Percentiles rank a stretch among this genome's conserved stretches.
phyloP scores from a whole-genome alignment of 2,888 invertebrate species.

The Torymus aiolomorphi region DNA sequence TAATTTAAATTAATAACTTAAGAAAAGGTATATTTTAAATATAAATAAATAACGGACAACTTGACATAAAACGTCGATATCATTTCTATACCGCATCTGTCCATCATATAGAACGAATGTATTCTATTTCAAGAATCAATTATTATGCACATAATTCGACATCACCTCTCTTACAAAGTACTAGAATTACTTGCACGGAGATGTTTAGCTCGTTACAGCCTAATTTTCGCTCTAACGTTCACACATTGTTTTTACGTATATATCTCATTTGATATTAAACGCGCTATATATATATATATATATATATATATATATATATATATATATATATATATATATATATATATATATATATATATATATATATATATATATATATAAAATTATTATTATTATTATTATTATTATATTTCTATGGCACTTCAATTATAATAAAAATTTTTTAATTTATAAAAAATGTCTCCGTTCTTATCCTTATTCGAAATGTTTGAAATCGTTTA shows the following conservation, averaged over 20 bases:
- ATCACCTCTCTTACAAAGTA: background rate
- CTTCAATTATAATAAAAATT: too few relatives aligned
- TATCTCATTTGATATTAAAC: slow-evolving; percentile 32
- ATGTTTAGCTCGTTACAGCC: slow-evolving; percentile 18
- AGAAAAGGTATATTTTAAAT: too few relatives aligned
- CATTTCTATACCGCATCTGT: background rate
- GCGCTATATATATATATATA: background rate
- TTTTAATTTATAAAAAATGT: too few relatives aligned
- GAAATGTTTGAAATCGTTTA: too few relatives aligned
- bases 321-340: too few relatives aligned
- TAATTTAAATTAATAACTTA: background rate
- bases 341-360: too few relatives aligned
- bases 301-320: too few relatives aligned
- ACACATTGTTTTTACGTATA: slow-evolving; percentile 12
- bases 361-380: too few relatives aligned
- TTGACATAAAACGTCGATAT: background rate
- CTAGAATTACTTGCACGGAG: background rate
- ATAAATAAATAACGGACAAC: too few relatives aligned
- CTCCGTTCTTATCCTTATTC: too few relatives aligned
- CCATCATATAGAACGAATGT: background rate
- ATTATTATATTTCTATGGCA: too few relatives aligned
- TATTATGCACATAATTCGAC: background rate
- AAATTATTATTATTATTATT: too few relatives aligned
- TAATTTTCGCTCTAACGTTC: background rate
- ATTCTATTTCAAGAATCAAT: background rate